Conservation (phyloP, 1,140 invertebrate species). For the Apis cerana region DNA sequence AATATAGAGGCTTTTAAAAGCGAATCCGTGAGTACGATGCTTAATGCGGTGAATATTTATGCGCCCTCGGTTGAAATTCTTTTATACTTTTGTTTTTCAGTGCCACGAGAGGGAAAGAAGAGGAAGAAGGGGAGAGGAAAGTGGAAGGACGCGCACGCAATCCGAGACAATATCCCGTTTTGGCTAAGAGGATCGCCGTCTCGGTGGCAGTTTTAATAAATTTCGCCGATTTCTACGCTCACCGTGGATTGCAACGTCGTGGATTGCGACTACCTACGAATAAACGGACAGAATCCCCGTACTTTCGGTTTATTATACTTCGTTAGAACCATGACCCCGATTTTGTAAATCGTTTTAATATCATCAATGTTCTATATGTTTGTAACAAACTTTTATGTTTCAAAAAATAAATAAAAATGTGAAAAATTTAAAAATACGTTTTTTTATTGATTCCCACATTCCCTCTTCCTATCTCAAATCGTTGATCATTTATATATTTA, state of each 20-base stretch:
- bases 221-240: conserved; percentile 35
- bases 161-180: conserved; percentile 44
- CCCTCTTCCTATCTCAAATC: no score
- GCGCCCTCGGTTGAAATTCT: conserved; percentile 19
- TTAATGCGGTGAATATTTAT: conserved; percentile 48
- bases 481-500: no score
- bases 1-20: conserved; percentile 48
- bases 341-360: neutral
- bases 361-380: neutral
- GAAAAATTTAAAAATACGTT: no score
- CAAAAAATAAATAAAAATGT: no score
- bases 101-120: neutral
- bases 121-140: neutral
- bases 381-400: no score
- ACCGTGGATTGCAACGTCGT: conserved; percentile 1
- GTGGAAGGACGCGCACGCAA: conserved; percentile 7
- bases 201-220: conserved; percentile 43
- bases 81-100: neutral
- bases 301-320: conserved; percentile 18
- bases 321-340: conserved; percentile 5
- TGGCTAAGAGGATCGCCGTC: conserved; percentile 30
- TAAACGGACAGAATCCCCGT: neutral
- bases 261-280: neutral
- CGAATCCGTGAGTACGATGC: conserved; percentile 15
- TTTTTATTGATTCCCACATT: no score